These are phyloP conservation scores for Semaprochilodus insignis DNA, from an alignment of 2,797 vertebrate genomes.

Conservation along the genomic window DNA sequence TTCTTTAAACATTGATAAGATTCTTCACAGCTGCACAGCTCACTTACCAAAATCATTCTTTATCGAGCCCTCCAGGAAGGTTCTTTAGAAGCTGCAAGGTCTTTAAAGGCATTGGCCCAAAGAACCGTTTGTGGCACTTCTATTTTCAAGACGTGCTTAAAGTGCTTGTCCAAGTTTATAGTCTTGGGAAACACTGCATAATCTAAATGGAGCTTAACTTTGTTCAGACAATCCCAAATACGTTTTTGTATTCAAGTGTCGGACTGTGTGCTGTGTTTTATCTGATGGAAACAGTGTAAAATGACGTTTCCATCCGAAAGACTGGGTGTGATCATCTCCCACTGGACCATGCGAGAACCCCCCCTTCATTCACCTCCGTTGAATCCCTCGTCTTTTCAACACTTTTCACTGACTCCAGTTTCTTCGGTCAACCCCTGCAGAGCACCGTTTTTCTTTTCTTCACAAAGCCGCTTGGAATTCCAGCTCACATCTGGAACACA, in stretches of 20 bases:
- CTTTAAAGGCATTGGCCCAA: too few species aligned
- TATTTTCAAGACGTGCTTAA: too few species aligned
- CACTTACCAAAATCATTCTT: too few species aligned
- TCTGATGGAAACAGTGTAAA: slow-evolving; percentile 7
- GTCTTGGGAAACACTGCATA: background rate
- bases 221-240: background rate
- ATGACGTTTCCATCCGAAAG: slow-evolving; percentile 28
- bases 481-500: slow-evolving; percentile 69
- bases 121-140: background rate
- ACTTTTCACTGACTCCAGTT: slow-evolving; percentile 60
- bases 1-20: too few species aligned
- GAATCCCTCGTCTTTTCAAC: slow-evolving; percentile 36
- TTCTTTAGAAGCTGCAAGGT: background rate
- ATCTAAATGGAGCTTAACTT: background rate
- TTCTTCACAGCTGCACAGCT: too few species aligned
- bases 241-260: background rate
- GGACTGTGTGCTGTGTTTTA: background rate
- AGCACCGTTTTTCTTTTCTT: slow-evolving; percentile 63
- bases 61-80: background rate
- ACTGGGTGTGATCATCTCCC: slow-evolving; percentile 38
- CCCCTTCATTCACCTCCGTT: slow-evolving; percentile 29
- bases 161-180: background rate
- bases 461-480: slow-evolving; percentile 62
- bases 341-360: slow-evolving; percentile 36
- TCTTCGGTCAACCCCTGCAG: slow-evolving; percentile 57